Conservation (phyloP, 2,113 vertebrate species). For the Bos javanicus region DNA sequence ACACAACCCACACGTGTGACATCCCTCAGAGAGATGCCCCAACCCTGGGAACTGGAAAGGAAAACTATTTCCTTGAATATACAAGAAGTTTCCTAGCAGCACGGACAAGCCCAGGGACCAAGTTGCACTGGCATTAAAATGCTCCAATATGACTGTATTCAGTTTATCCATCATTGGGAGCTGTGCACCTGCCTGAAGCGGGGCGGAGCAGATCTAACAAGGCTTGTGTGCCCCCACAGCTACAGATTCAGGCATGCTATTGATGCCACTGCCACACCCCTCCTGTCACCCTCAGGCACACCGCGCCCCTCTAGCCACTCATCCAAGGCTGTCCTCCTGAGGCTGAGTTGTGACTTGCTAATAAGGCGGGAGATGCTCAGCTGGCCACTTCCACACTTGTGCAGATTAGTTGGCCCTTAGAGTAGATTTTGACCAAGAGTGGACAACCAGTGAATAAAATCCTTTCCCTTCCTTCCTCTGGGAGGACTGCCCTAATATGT, state of each 20-base stretch:
- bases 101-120: neutral
- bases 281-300: neutral
- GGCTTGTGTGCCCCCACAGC: neutral
- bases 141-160: fast-evolving
- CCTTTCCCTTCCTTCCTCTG: too few species aligned
- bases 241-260: neutral
- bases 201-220: neutral
- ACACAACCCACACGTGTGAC: neutral
- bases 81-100: neutral
- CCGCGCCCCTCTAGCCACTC: neutral
- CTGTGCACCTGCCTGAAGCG: neutral
- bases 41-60: neutral
- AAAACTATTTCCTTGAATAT: neutral
- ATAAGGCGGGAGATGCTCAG: neutral
- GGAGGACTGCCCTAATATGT: neutral
- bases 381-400: neutral
- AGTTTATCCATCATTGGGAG: neutral
- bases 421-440: neutral
- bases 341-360: neutral
- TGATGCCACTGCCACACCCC: neutral
- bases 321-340: neutral
- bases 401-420: neutral
- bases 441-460: neutral
- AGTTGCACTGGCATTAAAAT: neutral
- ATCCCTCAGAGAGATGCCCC: neutral